phyloP scores from a whole-genome alignment of 2,797 vertebrate genomes.

The Staurois parvus region DNA sequence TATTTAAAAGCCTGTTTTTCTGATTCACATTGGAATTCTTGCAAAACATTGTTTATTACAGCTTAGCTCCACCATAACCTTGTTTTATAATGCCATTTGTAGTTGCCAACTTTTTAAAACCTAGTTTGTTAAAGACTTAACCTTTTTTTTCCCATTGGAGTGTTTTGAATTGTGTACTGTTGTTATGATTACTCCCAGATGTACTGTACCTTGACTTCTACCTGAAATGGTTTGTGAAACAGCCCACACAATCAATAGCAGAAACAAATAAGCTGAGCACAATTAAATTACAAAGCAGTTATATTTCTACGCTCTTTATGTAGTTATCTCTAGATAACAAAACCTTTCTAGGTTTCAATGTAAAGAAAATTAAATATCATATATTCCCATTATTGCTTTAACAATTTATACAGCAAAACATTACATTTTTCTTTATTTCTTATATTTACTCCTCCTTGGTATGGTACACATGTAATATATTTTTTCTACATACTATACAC shows the following conservation, averaged over 20 bases:
- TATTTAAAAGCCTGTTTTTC: background rate
- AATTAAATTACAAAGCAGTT: constrained; percentile 32
- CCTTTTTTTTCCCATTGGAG: constrained; percentile 39
- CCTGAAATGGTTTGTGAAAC: constrained; percentile 47
- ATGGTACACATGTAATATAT: background rate
- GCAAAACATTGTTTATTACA: background rate
- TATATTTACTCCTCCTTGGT: background rate
- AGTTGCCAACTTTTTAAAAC: constrained; percentile 21
- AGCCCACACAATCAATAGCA: constrained; percentile 49
- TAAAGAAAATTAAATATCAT: constrained; percentile 1
- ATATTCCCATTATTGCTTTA: background rate
- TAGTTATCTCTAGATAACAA: background rate
- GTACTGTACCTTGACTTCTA: constrained; percentile 49
- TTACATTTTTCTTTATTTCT: background rate
- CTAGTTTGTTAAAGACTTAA: constrained; percentile 24
- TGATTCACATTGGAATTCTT: background rate
- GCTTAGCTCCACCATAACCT: constrained; percentile 13
- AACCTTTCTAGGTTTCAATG: background rate
- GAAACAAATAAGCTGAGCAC: constrained; percentile 47
- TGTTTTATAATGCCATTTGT: constrained; percentile 34
- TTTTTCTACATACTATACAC: background rate
- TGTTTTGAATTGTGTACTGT: constrained; percentile 38
- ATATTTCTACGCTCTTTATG: constrained; percentile 10
- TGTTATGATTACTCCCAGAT: constrained; percentile 36
- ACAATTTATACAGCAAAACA: background rate